Evolutionary conservation across 2,113 vertebrate species (phyloP).

Genomic region (Pseudorhombus dupliciocellatus): DNA sequence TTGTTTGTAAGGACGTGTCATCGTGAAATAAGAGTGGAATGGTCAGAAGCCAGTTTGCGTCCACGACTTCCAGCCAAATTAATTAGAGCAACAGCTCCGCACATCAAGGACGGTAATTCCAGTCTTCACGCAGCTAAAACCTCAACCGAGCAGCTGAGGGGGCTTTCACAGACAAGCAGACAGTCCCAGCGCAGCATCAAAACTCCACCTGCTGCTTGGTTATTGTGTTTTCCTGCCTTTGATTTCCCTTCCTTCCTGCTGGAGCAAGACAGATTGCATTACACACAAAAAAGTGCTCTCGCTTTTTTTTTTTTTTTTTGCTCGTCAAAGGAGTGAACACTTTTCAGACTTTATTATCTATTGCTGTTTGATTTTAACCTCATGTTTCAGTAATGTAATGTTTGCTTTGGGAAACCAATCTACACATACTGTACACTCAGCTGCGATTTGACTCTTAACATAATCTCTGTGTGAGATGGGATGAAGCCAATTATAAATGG

Average conservation of each 20-base stretch:
- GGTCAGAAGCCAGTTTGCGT: slow-evolving; percentile 8
- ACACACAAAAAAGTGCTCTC: background rate
- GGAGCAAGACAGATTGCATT: slow-evolving; percentile 13
- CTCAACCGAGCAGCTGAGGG: background rate
- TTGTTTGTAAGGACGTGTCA: no score
- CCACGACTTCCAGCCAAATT: background rate
- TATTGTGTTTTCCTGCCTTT: slow-evolving; percentile 1
- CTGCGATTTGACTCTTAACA: background rate
- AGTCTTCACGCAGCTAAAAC: background rate
- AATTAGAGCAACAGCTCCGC: slow-evolving; percentile 10
- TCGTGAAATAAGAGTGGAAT: slow-evolving; percentile 19
- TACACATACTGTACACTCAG: no score
- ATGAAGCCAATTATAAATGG: slow-evolving; percentile 14
- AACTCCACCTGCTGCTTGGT: background rate
- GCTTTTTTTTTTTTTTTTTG: background rate
- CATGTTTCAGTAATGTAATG: background rate
- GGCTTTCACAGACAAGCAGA: slow-evolving; percentile 3
- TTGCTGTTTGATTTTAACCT: background rate
- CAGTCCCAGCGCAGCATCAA: background rate
- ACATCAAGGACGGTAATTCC: background rate
- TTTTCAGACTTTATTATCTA: background rate
- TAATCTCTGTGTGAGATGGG: slow-evolving; percentile 14
- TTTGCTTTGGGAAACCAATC: no score
- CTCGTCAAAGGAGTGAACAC: background rate
- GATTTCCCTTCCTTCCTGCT: background rate